Percentiles rank a stretch among this genome's conserved stretches.
phyloP scores from a whole-genome alignment of 2,888 invertebrate species.

The Acanthosepion esculentum region DNA sequence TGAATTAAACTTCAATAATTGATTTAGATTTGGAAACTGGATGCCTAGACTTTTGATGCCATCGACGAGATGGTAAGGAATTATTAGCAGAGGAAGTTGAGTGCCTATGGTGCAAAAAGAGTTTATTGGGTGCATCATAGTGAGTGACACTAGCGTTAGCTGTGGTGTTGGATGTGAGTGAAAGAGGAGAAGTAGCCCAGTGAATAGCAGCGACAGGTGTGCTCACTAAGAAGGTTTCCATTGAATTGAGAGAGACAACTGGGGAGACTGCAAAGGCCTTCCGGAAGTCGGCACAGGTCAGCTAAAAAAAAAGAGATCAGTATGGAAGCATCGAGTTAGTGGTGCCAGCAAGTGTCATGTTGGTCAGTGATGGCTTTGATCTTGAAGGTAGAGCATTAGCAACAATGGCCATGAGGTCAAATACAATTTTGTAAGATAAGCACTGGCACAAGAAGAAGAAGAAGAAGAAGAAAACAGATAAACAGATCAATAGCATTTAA shows the following conservation, averaged over 20 bases:
- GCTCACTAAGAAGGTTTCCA: constrained; percentile 42
- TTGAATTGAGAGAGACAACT: constrained; percentile 35
- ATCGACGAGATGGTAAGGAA: neutral
- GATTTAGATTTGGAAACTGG: neutral
- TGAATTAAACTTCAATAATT: neutral
- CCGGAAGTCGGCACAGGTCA: constrained; percentile 44
- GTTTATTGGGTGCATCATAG: neutral
- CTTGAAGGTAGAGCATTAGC: neutral
- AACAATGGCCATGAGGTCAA: neutral
- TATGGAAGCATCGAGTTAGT: constrained; percentile 46
- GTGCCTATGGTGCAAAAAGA: constrained; percentile 23
- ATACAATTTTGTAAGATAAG: neutral
- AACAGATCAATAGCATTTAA: neutral
- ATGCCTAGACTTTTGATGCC: neutral
- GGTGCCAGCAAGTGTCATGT: neutral
- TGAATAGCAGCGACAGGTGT: constrained; percentile 33
- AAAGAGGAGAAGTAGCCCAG: constrained; percentile 42
- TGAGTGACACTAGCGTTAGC: constrained; percentile 25
- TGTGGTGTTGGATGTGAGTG: constrained; percentile 8
- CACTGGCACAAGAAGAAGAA: neutral
- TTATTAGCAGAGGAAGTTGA: neutral
- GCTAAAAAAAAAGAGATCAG: constrained; percentile 46
- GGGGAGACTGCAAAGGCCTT: constrained; percentile 36
- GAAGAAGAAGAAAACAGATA: neutral
- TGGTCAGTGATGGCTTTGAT: constrained; percentile 33